A percentile compares a stretch with the other conserved stretches of the same genome.
These are phyloP conservation scores for Teleopsis dalmanni DNA, from an alignment of 1,140 invertebrate genomes.

Conservation along the genomic window DNA sequence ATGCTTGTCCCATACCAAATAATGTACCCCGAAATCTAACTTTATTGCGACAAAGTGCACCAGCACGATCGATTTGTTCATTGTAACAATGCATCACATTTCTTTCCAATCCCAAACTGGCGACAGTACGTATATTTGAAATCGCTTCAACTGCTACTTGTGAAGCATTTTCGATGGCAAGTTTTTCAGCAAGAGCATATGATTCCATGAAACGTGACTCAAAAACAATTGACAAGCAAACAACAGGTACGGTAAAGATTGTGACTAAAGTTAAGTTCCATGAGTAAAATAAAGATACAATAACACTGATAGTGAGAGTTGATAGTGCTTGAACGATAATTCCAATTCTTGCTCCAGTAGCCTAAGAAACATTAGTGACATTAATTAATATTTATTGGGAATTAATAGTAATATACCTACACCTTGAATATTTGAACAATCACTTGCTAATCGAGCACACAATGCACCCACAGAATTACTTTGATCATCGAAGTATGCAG, in stretches of 20 bases:
- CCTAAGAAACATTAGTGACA: too few relatives aligned
- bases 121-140: slow-evolving; percentile 71
- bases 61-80: slow-evolving; percentile 54
- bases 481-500: slow-evolving; percentile 72
- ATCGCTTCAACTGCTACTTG: slow-evolving; percentile 80
- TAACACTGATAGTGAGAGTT: slow-evolving; percentile 61
- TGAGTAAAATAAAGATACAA: slow-evolving; percentile 71
- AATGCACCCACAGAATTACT: slow-evolving; percentile 69
- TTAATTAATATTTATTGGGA: too few relatives aligned
- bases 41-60: slow-evolving; percentile 59
- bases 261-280: slow-evolving; percentile 89
- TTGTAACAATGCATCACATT: slow-evolving; percentile 65
- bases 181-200: slow-evolving; percentile 56
- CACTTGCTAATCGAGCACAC: slow-evolving; percentile 67
- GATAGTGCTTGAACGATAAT: slow-evolving; percentile 68
- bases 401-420: too few relatives aligned
- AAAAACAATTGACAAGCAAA: slow-evolving; percentile 60
- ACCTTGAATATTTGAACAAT: slow-evolving; percentile 73
- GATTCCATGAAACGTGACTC: slow-evolving; percentile 62
- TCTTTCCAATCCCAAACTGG: slow-evolving; percentile 75
- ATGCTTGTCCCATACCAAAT: slow-evolving; percentile 55
- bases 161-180: slow-evolving; percentile 62
- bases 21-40: slow-evolving; percentile 66
- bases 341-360: too few relatives aligned
- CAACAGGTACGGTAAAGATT: slow-evolving; percentile 68